Conservation (phyloP, 2,888 invertebrate genomes). For the Dusona sp. region DNA sequence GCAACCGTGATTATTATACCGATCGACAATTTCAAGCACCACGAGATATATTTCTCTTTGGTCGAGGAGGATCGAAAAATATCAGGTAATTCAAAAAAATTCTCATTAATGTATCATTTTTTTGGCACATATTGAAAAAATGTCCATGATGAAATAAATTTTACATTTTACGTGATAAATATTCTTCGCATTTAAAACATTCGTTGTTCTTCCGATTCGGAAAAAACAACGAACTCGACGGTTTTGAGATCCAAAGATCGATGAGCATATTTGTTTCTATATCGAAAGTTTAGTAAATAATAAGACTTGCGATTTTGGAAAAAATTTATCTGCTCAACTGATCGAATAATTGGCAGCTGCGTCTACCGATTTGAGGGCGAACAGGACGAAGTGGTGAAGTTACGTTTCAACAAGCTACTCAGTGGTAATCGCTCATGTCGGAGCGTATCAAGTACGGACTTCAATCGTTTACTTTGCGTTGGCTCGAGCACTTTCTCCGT, state of each 20-base stretch:
- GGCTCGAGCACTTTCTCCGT: constrained; percentile 82
- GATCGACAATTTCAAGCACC: constrained; percentile 93
- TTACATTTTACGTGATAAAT: no score
- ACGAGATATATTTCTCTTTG: constrained; percentile 93
- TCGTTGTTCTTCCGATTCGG: no score
- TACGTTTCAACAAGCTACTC: constrained; percentile 91
- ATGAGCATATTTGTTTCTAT: neutral
- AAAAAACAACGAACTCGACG: no score
- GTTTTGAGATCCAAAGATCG: no score
- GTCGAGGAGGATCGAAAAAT: constrained; percentile 93
- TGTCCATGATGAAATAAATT: no score
- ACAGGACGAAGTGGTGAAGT: constrained; percentile 91
- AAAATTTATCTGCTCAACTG: constrained; percentile 8
- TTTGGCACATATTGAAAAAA: neutral
- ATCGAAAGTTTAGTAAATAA: neutral
- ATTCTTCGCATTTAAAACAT: no score
- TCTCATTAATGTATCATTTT: neutral
- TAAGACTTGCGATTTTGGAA: neutral
- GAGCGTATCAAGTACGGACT: constrained; percentile 81
- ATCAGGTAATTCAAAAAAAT: constrained; percentile 87
- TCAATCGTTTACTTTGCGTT: constrained; percentile 81
- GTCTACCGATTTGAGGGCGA: constrained; percentile 95
- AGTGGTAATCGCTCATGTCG: constrained; percentile 84
- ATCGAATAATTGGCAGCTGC: constrained; percentile 87
- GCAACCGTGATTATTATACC: constrained; percentile 87